A percentile compares a stretch with the other conserved stretches of the same genome.
Evolutionary conservation across 1,140 invertebrate species (phyloP).

Genomic region (Drosophila aff.): DNA sequence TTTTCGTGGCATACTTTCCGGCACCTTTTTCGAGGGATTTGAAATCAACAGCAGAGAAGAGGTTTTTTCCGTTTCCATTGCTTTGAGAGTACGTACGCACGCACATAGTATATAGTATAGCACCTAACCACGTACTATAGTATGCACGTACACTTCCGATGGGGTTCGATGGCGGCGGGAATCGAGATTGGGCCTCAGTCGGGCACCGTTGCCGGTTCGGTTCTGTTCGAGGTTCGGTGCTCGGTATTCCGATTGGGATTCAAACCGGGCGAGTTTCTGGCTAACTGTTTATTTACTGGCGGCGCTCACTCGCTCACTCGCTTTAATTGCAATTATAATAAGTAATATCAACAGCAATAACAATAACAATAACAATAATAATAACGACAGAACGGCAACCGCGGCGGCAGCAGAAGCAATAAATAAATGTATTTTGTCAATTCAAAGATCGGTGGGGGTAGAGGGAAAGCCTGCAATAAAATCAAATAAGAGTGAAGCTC

Average conservation of each 20-base stretch:
- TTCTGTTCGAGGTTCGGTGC: slow-evolving; percentile 43
- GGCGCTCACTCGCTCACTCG: slow-evolving; percentile 17
- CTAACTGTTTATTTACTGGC: slow-evolving; percentile 31
- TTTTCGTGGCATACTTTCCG: background rate
- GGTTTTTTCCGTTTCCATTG: background rate
- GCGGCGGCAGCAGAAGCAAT: slow-evolving; percentile 20
- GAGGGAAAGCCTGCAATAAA: slow-evolving; percentile 14
- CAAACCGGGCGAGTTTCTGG: background rate
- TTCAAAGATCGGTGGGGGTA: slow-evolving; percentile 40
- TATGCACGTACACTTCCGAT: slow-evolving; percentile 20
- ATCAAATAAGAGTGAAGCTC: slow-evolving; percentile 42
- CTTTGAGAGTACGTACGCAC: background rate
- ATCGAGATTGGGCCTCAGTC: slow-evolving; percentile 44
- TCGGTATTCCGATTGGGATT: slow-evolving; percentile 20
- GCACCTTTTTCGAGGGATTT: background rate
- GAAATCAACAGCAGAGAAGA: background rate
- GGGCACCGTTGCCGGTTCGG: slow-evolving; percentile 55
- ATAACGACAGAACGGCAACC: slow-evolving; percentile 5
- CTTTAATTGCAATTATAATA: slow-evolving; percentile 74
- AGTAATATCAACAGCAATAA: slow-evolving; percentile 47
- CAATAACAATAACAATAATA: slow-evolving; percentile 20
- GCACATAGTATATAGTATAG: background rate
- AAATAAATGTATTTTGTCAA: slow-evolving; percentile 66
- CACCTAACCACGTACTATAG: background rate
- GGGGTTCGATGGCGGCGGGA: slow-evolving; percentile 20